Evolutionary conservation across 2,797 vertebrate genomes (phyloP).

Genomic region (Pelochelys cantorii): DNA sequence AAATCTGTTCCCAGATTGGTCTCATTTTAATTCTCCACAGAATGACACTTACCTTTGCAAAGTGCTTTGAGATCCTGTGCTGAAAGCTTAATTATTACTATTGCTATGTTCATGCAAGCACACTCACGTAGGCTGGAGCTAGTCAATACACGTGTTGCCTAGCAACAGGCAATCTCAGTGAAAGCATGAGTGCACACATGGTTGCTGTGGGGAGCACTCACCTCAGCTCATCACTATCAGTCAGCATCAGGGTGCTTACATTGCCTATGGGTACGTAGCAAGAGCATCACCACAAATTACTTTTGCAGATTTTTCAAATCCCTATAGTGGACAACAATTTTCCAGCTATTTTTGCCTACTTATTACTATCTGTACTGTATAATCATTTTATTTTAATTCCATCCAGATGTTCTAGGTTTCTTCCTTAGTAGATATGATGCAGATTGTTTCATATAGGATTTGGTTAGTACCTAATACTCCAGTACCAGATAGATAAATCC

Average conservation of each 20-base stretch:
- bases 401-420: too few relatives aligned
- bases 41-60: neutral
- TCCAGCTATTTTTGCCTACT: neutral
- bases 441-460: neutral
- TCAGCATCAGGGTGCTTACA: neutral
- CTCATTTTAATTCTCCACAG: neutral
- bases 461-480: neutral
- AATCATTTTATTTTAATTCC: too few relatives aligned
- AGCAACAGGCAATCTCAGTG: accelerated
- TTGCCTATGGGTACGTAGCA: neutral
- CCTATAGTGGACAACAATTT: neutral
- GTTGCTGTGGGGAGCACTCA: neutral
- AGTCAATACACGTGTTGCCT: accelerated
- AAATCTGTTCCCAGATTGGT: neutral
- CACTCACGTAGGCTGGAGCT: neutral
- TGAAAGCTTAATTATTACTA: neutral
- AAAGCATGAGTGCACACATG: neutral
- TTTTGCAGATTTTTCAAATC: neutral
- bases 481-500: neutral
- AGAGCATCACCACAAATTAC: neutral
- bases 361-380: neutral
- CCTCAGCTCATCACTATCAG: neutral
- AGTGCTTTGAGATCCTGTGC: neutral
- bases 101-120: neutral
- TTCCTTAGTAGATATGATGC: neutral